phyloP scores from a whole-genome alignment of 1,140 invertebrate species.

The Cherax destructor region DNA sequence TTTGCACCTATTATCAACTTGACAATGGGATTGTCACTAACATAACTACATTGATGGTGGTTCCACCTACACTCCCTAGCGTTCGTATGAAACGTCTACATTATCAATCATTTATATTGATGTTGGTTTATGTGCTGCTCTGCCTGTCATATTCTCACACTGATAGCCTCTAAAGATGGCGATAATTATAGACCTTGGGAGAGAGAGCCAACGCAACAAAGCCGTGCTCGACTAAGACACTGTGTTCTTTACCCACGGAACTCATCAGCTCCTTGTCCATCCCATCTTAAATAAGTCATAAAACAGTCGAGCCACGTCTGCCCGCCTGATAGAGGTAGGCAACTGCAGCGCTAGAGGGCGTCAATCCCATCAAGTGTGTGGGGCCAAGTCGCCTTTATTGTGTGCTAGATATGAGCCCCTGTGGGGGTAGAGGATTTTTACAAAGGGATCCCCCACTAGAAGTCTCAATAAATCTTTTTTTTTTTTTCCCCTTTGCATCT shows the following conservation, averaged over 20 bases:
- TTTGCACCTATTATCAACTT: neutral
- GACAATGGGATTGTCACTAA: too few relatives aligned
- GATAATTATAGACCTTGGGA: neutral
- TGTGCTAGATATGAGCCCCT: constrained; percentile 25
- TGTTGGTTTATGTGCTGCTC: too few relatives aligned
- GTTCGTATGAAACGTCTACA: too few relatives aligned
- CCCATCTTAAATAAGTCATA: constrained; percentile 69
- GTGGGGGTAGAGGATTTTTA: constrained; percentile 23
- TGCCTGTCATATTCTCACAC: too few relatives aligned
- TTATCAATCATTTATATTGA: too few relatives aligned
- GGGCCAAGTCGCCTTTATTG: constrained; percentile 38
- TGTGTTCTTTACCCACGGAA: constrained; percentile 60
- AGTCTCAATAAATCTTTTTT: constrained; percentile 68
- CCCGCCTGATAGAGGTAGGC: constrained; percentile 54
- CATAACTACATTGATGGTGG: too few relatives aligned
- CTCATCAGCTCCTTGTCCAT: constrained; percentile 68
- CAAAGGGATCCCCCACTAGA: constrained; percentile 64
- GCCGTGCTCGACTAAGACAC: neutral
- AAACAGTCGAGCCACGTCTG: constrained; percentile 66
- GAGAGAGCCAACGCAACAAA: neutral
- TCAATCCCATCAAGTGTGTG: constrained; percentile 21
- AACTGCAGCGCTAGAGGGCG: constrained; percentile 38
- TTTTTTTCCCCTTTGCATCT: constrained; percentile 44
- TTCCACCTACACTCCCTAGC: too few relatives aligned
- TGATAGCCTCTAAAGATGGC: neutral